Evolutionary conservation across 2,888 invertebrate genomes (phyloP).

Genomic region (Miltochrista miniata): DNA sequence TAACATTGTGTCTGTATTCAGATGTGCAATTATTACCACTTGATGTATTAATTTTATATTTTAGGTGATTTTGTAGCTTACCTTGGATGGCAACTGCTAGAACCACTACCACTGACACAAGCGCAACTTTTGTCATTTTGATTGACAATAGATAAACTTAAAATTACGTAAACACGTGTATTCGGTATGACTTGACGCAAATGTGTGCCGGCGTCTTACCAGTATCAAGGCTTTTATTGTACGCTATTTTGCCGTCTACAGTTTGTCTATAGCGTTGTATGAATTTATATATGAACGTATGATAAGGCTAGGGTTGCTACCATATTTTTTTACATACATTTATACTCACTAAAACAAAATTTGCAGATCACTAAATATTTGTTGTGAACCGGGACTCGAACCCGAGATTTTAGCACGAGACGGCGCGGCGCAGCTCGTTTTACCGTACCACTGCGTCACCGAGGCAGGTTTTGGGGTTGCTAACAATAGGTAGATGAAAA

Average conservation of each 20-base stretch:
- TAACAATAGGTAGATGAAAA: too few species aligned
- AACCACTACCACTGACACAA: slow-evolving; percentile 34
- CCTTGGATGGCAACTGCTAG: slow-evolving; percentile 44
- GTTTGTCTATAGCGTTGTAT: background rate
- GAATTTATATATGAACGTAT: background rate
- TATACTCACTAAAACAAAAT: too few species aligned
- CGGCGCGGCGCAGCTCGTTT: too few species aligned
- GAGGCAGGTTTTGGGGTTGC: too few species aligned
- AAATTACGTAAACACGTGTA: slow-evolving; percentile 23
- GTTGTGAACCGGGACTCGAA: too few species aligned
- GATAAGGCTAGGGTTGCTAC: slow-evolving; percentile 1
- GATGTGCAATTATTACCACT: too few species aligned
- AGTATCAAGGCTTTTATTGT: slow-evolving; percentile 32
- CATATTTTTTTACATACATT: background rate
- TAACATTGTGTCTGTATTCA: too few species aligned
- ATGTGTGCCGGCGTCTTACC: slow-evolving; percentile 24
- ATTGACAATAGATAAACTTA: slow-evolving; percentile 20
- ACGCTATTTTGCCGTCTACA: slow-evolving; percentile 12
- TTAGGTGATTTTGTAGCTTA: slow-evolving; percentile 34
- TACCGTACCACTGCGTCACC: too few species aligned
- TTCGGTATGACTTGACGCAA: slow-evolving; percentile 20
- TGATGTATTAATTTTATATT: too few species aligned
- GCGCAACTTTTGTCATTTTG: slow-evolving; percentile 46
- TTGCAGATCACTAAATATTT: too few species aligned
- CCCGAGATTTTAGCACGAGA: too few species aligned